Evolutionary conservation across 2,797 vertebrate genomes (phyloP).

Genomic region (Mico argentatus): DNA sequence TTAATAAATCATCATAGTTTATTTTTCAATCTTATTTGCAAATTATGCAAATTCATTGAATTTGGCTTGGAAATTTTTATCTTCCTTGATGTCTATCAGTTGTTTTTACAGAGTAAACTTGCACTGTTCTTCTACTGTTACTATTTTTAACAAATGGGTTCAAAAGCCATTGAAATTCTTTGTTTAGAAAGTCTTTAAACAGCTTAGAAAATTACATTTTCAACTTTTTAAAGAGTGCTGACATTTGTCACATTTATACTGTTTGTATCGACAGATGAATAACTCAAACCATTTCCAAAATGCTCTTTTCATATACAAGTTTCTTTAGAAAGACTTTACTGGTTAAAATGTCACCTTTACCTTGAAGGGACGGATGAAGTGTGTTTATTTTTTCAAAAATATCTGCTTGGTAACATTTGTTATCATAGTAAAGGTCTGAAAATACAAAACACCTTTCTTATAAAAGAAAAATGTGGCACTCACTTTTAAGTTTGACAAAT

Average conservation of each 20-base stretch:
- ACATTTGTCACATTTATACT: not conserved
- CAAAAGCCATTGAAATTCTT: constrained; percentile 4
- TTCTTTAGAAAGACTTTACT: constrained; percentile 49
- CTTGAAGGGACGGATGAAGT: constrained; percentile 57
- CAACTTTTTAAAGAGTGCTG: constrained; percentile 29
- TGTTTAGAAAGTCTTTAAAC: constrained; percentile 33
- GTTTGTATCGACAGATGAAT: constrained; percentile 46
- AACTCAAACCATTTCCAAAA: constrained; percentile 55
- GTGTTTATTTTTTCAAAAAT: constrained; percentile 51
- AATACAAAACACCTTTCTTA: constrained; percentile 21
- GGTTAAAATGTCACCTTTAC: constrained; percentile 68
- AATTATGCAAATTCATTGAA: constrained; percentile 49
- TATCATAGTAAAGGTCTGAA: constrained; percentile 41
- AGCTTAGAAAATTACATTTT: constrained; percentile 49
- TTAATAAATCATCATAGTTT: not conserved
- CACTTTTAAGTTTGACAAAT: constrained; percentile 26
- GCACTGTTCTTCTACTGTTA: not conserved
- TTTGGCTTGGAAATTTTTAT: constrained; percentile 33
- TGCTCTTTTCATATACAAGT: constrained; percentile 40
- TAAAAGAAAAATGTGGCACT: constrained; percentile 12
- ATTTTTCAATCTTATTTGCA: constrained; percentile 41
- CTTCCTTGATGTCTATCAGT: not conserved
- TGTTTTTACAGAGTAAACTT: not conserved
- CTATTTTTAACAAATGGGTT: constrained; percentile 37
- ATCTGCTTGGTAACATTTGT: constrained; percentile 51